A percentile compares a stretch with the other conserved stretches of the same genome.
Conservation (phyloP, 1,140 invertebrate genomes). For the Drosophila aff. region DNA sequence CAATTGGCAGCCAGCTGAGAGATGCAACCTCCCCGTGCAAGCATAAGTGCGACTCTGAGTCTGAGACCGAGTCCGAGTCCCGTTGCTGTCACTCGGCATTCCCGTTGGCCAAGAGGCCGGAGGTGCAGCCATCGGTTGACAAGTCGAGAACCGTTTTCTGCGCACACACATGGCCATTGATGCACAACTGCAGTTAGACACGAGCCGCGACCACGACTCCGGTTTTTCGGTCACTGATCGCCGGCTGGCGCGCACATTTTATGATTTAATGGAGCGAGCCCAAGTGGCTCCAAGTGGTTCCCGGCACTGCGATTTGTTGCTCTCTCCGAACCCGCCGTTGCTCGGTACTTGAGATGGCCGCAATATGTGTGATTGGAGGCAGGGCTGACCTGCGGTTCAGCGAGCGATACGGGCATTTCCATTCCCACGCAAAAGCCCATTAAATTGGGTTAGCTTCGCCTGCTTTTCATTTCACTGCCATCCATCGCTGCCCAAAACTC, state of each 20-base stretch:
- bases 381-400: constrained; percentile 49
- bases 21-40: neutral
- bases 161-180: constrained; percentile 65
- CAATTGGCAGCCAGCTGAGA: constrained; percentile 56
- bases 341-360: constrained; percentile 29
- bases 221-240: constrained; percentile 62
- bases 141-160: constrained; percentile 57
- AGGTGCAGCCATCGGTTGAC: constrained; percentile 52
- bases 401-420: constrained; percentile 17
- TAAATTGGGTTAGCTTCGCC: constrained; percentile 63
- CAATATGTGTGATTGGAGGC: constrained; percentile 55
- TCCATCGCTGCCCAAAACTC: constrained; percentile 38
- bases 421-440: constrained; percentile 69
- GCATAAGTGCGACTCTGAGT: neutral
- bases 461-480: constrained; percentile 53
- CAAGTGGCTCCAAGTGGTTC: constrained; percentile 58
- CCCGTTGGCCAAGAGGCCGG: constrained; percentile 56
- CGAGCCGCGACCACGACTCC: constrained; percentile 40
- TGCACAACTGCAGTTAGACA: constrained; percentile 78
- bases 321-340: constrained; percentile 14
- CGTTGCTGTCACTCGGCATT: constrained; percentile 62
- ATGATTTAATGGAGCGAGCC: constrained; percentile 73
- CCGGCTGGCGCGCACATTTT: constrained; percentile 46
- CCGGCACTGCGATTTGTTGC: constrained; percentile 55
- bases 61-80: constrained; percentile 31